Conservation (phyloP, 2,113 vertebrate species). For the Rhea pennata region DNA sequence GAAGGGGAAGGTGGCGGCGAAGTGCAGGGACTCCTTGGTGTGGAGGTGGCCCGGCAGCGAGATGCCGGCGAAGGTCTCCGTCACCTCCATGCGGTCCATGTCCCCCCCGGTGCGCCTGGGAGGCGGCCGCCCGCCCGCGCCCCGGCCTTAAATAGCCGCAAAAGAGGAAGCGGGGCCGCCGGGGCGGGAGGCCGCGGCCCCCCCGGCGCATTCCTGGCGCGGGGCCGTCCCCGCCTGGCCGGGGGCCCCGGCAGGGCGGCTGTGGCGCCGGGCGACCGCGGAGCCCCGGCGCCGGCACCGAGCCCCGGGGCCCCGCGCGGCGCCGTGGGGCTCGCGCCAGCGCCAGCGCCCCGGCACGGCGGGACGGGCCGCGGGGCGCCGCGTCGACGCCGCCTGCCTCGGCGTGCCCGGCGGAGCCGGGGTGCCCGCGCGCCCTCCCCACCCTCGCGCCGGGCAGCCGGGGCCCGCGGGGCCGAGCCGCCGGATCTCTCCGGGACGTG, state of each 20-base stretch:
- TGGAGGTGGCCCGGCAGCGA: conserved; percentile 84
- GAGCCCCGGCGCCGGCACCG: too few relatives aligned
- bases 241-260: background rate
- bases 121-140: rapidly evolving
- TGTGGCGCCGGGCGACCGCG: background rate
- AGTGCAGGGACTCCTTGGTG: conserved; percentile 78
- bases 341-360: too few relatives aligned
- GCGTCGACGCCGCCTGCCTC: too few relatives aligned
- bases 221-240: background rate
- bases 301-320: too few relatives aligned
- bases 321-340: too few relatives aligned
- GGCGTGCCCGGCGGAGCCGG: background rate
- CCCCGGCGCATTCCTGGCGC: conserved; percentile 34
- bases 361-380: too few relatives aligned
- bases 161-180: conserved; percentile 54
- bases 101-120: background rate
- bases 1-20: conserved; percentile 78
- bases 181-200: background rate
- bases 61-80: conserved; percentile 76
- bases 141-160: conserved; percentile 1
- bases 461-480: too few relatives aligned
- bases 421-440: too few relatives aligned
- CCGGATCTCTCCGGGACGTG: background rate
- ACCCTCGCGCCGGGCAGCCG: too few relatives aligned
- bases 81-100: conserved; percentile 82